These are phyloP conservation scores for Molossus molossus DNA, from an alignment of 2,797 vertebrate species.

Conservation along the genomic window DNA sequence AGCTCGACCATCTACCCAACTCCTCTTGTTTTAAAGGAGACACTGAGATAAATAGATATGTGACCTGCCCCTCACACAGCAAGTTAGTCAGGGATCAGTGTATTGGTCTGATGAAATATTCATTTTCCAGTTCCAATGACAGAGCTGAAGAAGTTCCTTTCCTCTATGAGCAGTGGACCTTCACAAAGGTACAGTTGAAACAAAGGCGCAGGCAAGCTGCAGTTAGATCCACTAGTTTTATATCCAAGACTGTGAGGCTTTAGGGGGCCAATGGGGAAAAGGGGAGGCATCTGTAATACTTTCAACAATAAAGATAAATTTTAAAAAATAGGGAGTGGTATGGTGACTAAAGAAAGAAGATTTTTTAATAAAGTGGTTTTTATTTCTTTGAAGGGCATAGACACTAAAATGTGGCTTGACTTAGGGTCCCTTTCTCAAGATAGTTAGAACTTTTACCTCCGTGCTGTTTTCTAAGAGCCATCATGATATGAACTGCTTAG, in stretches of 20 bases:
- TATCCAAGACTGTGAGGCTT: constrained; percentile 76
- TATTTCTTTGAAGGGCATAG: background rate
- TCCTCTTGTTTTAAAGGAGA: constrained; percentile 61
- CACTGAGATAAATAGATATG: background rate
- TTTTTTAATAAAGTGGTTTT: background rate
- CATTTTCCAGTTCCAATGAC: background rate
- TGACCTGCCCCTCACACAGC: background rate
- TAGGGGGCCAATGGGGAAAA: background rate
- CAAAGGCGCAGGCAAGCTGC: background rate
- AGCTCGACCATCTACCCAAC: background rate
- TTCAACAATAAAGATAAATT: too few species aligned
- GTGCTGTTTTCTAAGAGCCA: background rate
- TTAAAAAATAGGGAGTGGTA: background rate
- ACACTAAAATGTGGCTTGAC: constrained; percentile 2
- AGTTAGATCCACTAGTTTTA: constrained; percentile 72
- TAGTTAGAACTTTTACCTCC: background rate
- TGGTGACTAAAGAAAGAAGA: constrained; percentile 58
- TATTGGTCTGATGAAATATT: background rate
- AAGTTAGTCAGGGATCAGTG: background rate
- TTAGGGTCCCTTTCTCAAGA: background rate
- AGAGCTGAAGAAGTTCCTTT: background rate
- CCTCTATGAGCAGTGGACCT: background rate
- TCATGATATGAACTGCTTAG: background rate
- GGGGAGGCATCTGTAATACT: too few species aligned
- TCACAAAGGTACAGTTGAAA: background rate